Conservation (phyloP, 2,888 invertebrate species). For the Deroplatys truncata region DNA sequence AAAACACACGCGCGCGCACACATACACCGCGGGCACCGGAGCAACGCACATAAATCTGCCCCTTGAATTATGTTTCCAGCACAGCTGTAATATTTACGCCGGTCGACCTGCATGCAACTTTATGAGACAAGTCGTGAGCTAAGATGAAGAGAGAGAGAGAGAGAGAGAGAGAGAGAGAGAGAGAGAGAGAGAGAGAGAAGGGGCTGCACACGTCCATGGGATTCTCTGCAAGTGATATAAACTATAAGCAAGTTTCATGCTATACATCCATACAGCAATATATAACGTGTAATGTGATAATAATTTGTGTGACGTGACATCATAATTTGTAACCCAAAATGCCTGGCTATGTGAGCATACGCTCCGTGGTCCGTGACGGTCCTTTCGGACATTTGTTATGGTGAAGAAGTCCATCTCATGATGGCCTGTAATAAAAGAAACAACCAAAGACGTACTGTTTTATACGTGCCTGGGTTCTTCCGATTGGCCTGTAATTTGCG, state of each 20-base stretch:
- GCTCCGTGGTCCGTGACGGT: neutral
- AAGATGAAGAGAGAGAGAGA: neutral
- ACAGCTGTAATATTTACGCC: constrained; percentile 15
- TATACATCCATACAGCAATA: constrained; percentile 3
- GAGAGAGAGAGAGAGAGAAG: too few relatives aligned
- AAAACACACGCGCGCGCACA: neutral
- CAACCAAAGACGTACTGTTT: neutral
- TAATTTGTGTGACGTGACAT: constrained; percentile 13
- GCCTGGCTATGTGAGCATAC: neutral
- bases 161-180: too few relatives aligned
- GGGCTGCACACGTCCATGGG: neutral
- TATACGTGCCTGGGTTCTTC: neutral
- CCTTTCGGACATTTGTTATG: neutral
- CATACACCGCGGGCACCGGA: neutral
- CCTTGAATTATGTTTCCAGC: constrained; percentile 15
- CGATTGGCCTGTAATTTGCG: neutral
- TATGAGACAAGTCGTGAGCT: constrained; percentile 13
- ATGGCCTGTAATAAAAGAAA: neutral
- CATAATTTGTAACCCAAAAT: constrained; percentile 11
- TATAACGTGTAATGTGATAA: constrained; percentile 14
- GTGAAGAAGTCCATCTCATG: neutral
- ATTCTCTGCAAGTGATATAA: neutral
- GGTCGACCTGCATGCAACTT: constrained; percentile 5
- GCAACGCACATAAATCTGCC: constrained; percentile 4
- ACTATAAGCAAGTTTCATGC: neutral